Conservation (phyloP, 2,113 vertebrate species). For the Catharus minimus region DNA sequence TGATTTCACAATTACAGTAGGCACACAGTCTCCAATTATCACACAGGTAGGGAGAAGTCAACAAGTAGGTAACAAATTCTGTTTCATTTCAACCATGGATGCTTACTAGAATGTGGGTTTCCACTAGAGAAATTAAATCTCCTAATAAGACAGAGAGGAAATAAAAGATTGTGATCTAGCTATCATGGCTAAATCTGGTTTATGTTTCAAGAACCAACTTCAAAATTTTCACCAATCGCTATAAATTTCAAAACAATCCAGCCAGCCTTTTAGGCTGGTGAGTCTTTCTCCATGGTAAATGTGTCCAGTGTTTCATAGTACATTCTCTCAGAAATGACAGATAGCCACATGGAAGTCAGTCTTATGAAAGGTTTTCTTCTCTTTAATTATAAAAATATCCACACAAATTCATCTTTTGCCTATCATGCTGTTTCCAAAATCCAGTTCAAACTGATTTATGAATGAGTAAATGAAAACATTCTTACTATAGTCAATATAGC, state of each 20-base stretch:
- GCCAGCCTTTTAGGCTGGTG: not conserved
- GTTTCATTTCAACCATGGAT: not conserved
- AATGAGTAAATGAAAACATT: not conserved
- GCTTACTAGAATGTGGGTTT: not conserved
- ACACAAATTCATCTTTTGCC: not conserved
- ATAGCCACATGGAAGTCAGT: constrained; percentile 20
- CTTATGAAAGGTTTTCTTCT: constrained; percentile 16
- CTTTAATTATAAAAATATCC: constrained; percentile 39
- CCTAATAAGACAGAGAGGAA: not conserved
- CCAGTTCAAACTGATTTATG: not conserved
- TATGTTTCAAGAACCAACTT: not conserved
- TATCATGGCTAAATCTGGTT: not conserved
- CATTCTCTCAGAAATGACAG: not conserved
- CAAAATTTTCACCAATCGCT: not conserved
- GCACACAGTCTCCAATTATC: not conserved
- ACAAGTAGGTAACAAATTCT: not conserved
- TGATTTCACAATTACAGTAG: not conserved
- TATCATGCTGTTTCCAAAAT: not conserved
- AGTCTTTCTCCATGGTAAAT: constrained; percentile 5
- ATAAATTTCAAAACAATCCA: not conserved
- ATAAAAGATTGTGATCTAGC: not conserved
- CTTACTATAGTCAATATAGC: not conserved
- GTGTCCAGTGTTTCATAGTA: constrained; percentile 2
- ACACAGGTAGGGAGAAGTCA: not conserved
- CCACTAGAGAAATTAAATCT: not conserved